Conservation (phyloP, 2,888 invertebrate species). For the Eledona agricola region DNA sequence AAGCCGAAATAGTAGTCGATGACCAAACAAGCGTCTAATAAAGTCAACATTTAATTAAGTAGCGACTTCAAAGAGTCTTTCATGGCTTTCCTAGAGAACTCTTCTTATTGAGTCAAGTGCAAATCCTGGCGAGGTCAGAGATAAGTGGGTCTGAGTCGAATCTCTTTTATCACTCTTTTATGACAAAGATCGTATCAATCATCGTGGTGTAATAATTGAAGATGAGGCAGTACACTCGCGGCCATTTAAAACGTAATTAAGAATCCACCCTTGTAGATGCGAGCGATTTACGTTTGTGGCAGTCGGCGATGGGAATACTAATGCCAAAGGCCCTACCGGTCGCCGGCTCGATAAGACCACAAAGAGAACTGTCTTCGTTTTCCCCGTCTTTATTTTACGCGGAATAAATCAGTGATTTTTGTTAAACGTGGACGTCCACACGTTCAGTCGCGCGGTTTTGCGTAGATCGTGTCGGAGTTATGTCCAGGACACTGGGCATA, state of each 20-base stretch:
- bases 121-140: constrained; percentile 13
- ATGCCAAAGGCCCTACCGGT: constrained; percentile 39
- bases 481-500: constrained; percentile 35
- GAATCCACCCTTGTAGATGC: constrained; percentile 41
- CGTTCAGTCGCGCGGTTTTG: constrained; percentile 33
- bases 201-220: constrained; percentile 4
- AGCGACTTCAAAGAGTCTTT: constrained; percentile 20
- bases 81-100: constrained; percentile 6
- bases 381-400: too few relatives aligned
- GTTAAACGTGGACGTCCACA: constrained; percentile 24
- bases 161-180: neutral
- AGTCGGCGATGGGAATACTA: constrained; percentile 46
- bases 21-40: constrained; percentile 25
- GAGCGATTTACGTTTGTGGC: constrained; percentile 46
- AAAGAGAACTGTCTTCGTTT: constrained; percentile 38
- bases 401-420: constrained; percentile 31
- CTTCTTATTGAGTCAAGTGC: constrained; percentile 21
- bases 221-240: constrained; percentile 18
- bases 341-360: constrained; percentile 40
- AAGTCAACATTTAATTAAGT: constrained; percentile 32
- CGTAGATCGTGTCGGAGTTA: constrained; percentile 34
- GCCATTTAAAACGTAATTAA: constrained; percentile 47
- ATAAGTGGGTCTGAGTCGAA: constrained; percentile 7
- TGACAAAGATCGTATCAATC: constrained; percentile 7
- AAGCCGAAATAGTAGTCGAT: too few relatives aligned